These are phyloP conservation scores for Argyrosomus japonicus DNA, from an alignment of 2,113 vertebrate genomes.

Conservation along the genomic window DNA sequence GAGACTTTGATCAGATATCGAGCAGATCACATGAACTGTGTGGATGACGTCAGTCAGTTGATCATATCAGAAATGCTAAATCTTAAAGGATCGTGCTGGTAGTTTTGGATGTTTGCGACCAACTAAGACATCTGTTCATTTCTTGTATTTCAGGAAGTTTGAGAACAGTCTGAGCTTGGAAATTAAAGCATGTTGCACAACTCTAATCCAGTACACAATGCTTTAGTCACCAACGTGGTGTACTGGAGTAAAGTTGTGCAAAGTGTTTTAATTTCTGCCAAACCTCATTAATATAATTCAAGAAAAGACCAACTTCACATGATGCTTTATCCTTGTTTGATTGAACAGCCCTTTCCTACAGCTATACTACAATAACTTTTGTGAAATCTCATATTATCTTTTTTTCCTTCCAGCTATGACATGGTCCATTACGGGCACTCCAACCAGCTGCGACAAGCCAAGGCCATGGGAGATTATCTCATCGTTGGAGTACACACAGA, in stretches of 20 bases:
- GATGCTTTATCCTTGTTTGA: too few species aligned
- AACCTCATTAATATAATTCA: background rate
- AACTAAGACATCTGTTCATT: background rate
- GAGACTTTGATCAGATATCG: conserved; percentile 27
- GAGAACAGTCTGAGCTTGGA: background rate
- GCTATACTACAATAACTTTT: background rate
- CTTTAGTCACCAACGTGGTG: background rate
- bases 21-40: background rate
- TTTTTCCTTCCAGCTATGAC: conserved; percentile 89
- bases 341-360: too few species aligned
- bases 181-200: background rate
- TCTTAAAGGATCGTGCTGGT: background rate
- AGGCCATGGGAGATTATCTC: conserved; percentile 96
- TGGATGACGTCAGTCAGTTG: background rate
- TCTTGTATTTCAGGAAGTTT: background rate
- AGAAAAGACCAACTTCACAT: background rate
- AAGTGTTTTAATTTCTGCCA: background rate
- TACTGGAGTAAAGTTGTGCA: background rate
- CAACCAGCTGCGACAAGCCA: conserved; percentile 97
- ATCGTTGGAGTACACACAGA: conserved; percentile 97
- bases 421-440: conserved; percentile 99
- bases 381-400: background rate
- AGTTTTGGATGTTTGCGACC: background rate
- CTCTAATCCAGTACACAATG: background rate
- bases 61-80: background rate